Base-by-base conservation (phyloP, 2,797 vertebrate genomes). In the Hipposideros larvatus region DNA sequence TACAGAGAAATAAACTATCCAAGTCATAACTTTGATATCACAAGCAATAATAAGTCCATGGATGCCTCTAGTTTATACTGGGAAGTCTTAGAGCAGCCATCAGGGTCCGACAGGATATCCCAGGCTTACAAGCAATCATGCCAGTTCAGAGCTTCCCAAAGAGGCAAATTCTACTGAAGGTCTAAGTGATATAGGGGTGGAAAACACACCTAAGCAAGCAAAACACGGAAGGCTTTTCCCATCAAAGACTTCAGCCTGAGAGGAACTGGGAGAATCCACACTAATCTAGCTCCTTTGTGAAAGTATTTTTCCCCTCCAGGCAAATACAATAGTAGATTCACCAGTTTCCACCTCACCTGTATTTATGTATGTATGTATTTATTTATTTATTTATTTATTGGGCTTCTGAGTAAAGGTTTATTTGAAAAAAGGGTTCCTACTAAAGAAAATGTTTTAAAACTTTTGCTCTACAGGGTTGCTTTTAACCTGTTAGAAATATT, bases 401-500 rank as follows among this genome's bases (percentile, higher is more conserved):
- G 19, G 57, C 65, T 66, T 71, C 71, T 85, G 22, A 87, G 31
- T 85, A 63, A 82, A 68, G 31, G 63, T 96, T 89, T 66, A 65
- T 75, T 92, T 77, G 37, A 1, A 61, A n/a, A 83, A 22, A 28
- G 1, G 16, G 4, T 55, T 75, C 65, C 65, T 68, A 7, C 84
- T 63, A 95, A 75, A 63, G n/a, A 79, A 85, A n/a, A 11, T 53
- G 2, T 43, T 80, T 88, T 48, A 68, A 90, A 84, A 79, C 13
- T n/a, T 93, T 51, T 90, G 46, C 21, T 92, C 41, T 95, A 74
- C 28, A 74, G 7, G 46, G 26, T 85, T 71, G 48, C 55, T 93
- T 92, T 66, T 89, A 26, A 91, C 21, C 70, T 82, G 21, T 34
- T 91, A 3, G 57, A 93, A 95, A 71, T 94, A 91, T 77, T 92